Conservation (phyloP, 2,797 vertebrate species). For the Intellagama lesueurii region DNA sequence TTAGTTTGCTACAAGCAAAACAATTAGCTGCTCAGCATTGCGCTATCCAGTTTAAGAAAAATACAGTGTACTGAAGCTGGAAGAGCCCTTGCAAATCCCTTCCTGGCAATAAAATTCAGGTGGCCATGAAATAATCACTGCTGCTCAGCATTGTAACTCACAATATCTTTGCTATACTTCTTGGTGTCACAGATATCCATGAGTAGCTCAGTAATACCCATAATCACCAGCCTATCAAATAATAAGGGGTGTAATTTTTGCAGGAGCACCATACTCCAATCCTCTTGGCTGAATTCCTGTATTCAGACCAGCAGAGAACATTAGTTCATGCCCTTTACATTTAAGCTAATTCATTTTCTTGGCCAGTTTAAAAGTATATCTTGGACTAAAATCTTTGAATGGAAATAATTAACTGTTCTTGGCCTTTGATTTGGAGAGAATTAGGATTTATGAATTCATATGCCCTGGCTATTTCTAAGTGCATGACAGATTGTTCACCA, state of each 20-base stretch:
- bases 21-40: neutral
- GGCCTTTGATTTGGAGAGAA: slow-evolving; percentile 54
- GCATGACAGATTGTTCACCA: slow-evolving; percentile 39
- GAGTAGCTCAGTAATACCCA: slow-evolving; percentile 5
- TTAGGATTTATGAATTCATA: slow-evolving; percentile 18
- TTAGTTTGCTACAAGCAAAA: neutral
- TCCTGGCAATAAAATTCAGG: neutral
- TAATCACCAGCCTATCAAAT: neutral
- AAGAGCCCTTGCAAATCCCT: neutral
- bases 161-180: slow-evolving; percentile 9
- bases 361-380: slow-evolving; percentile 39
- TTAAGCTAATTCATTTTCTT: slow-evolving; percentile 54
- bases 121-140: neutral
- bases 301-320: slow-evolving; percentile 47
- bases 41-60: neutral
- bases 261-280: slow-evolving; percentile 39
- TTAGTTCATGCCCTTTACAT: slow-evolving; percentile 44
- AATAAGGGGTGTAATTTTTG: slow-evolving; percentile 22
- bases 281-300: slow-evolving; percentile 40
- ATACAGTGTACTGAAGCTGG: neutral
- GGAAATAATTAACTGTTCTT: slow-evolving; percentile 60
- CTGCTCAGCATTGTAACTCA: neutral
- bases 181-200: neutral
- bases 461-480: slow-evolving; percentile 23
- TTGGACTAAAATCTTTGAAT: slow-evolving; percentile 46